Percentiles rank a stretch among this genome's conserved stretches.
These are phyloP conservation scores for Microcebus lehilahytsara DNA, from an alignment of 2,113 vertebrate species.

Conservation along the genomic window DNA sequence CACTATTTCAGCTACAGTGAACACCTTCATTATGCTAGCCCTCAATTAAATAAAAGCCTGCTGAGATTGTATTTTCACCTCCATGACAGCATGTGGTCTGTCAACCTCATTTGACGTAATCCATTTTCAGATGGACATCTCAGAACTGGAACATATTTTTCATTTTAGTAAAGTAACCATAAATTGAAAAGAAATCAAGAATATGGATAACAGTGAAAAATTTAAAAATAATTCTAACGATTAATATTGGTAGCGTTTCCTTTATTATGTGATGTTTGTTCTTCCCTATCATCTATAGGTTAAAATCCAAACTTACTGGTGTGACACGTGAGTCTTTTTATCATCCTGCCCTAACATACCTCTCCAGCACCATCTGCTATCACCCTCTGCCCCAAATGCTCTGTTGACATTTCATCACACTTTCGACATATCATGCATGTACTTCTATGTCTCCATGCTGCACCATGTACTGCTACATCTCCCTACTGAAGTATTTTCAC, in stretches of 20 bases:
- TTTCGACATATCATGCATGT: rapidly evolving
- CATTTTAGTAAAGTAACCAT: not conserved
- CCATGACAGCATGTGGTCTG: conserved; percentile 61
- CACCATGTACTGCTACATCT: not conserved
- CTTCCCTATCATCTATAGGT: not conserved
- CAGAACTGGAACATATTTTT: not conserved
- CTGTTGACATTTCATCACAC: not conserved
- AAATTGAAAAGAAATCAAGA: conserved; percentile 3
- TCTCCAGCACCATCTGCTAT: not conserved
- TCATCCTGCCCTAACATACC: rapidly evolving
- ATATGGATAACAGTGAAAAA: not conserved
- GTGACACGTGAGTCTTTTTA: not conserved
- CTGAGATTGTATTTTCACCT: conserved; percentile 72
- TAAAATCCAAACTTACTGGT: not conserved
- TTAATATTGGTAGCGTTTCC: not conserved
- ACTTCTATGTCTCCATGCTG: not conserved
- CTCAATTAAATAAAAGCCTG: conserved; percentile 67
- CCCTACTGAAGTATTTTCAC: not conserved
- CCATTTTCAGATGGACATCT: not conserved
- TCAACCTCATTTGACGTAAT: not conserved
- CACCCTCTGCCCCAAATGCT: not conserved
- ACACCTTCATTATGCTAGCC: conserved; percentile 69
- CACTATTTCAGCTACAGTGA: conserved; percentile 66
- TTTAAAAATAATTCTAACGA: not conserved
- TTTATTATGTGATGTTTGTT: not conserved